Evolutionary conservation across 2,797 vertebrate species (phyloP).

Genomic region (Nyctibius grandis): DNA sequence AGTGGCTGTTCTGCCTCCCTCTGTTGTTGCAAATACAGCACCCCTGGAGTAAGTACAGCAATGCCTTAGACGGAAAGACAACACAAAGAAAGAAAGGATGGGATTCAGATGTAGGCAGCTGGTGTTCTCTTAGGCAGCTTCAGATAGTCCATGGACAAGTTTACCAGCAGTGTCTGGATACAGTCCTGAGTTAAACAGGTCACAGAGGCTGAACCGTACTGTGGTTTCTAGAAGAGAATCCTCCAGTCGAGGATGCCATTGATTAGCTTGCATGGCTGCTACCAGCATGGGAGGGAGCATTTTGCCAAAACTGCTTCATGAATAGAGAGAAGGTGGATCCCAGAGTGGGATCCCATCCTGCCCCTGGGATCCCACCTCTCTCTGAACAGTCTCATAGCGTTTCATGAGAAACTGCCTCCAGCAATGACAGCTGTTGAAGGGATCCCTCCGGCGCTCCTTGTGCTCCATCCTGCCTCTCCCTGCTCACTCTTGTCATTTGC

Average conservation of each 20-base stretch:
- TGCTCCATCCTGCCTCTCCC: neutral
- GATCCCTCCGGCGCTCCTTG: rapidly evolving
- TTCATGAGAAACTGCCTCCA: neutral
- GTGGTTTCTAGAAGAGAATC: neutral
- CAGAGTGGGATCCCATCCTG: neutral
- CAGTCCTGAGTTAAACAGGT: neutral
- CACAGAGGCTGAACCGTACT: neutral
- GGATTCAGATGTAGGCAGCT: neutral
- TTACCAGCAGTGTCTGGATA: neutral
- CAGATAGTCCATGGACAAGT: neutral
- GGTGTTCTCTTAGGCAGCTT: neutral
- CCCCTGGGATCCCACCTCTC: neutral
- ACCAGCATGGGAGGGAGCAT: rapidly evolving
- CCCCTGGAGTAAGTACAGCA: neutral
- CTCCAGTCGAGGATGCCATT: rapidly evolving
- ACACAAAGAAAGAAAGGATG: neutral
- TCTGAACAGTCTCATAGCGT: neutral
- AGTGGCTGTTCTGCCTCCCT: neutral
- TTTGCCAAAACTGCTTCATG: neutral
- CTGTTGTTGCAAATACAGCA: neutral
- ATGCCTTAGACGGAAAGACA: neutral
- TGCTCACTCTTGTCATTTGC: neutral
- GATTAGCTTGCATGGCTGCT: neutral
- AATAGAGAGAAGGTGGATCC: neutral
- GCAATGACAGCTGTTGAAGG: neutral